Evolutionary conservation across 2,888 invertebrate species (phyloP), one percentile per base, ranked within the genome.

Genomic region (Ptychoptera albimana): DNA sequence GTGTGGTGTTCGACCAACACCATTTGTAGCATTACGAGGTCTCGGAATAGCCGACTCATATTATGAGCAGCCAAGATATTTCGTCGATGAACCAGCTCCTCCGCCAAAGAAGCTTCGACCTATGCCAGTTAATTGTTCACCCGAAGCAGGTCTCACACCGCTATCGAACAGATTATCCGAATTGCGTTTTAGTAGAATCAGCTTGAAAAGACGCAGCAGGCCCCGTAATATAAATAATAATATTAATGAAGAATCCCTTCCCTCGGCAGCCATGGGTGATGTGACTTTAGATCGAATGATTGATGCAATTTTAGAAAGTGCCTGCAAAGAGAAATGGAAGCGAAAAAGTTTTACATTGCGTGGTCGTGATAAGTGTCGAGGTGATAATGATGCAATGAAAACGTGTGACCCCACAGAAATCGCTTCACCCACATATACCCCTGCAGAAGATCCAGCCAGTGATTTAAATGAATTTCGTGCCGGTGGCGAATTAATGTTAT

Each of bases 391-490:
- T 12, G 12, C 8, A 36, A 13, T 8, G 8, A 11, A 13, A 13
- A 8, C 5, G 8, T 30, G 15, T 42, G 34, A 42, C 12, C 16
- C 16, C 9, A 7, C 23, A 23, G 4, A 23, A 23, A 23, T 23
- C 7, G 34, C 15, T n/a, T 62, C 62, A 30, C 59, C 64, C 35
- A 61, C 63, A 29, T 64, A 64, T 47, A 58, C 61, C 12, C 57
- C 60, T 13, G 64, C 64, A 39, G 63, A 63, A 46, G 64, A 64
- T 52, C 64, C 64, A 8, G 64, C 64, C 40, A 64, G 61, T 53
- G 63, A 64, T 51, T 54, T 65, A 32, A 56, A 60, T 45, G 63
- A 63, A 49, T 59, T 62, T 44, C 64, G 65, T 43, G 16, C 15
- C 34, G 46, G 48, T 41, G 42, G 45, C 38, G 43, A 48, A 23